Evolutionary conservation across 2,113 vertebrate genomes (phyloP).

Genomic region (Otis tarda): DNA sequence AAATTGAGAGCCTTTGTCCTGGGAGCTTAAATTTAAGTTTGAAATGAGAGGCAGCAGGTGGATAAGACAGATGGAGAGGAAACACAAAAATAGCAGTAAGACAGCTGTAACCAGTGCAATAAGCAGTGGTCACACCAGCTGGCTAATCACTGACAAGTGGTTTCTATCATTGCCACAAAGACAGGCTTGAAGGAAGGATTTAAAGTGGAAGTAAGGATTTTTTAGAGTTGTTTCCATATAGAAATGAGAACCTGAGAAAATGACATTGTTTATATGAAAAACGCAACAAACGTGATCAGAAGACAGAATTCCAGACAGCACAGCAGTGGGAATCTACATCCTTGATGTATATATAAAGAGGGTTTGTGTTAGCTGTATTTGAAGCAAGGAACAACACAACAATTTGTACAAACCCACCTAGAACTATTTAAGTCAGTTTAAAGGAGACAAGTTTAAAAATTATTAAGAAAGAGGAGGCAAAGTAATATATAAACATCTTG

Average conservation of each 20-base stretch:
- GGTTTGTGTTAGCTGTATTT: background rate
- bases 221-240: background rate
- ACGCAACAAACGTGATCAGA: background rate
- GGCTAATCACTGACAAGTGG: conserved; percentile 50
- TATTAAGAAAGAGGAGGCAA: background rate
- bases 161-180: background rate
- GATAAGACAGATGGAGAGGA: conserved; percentile 61
- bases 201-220: conserved; percentile 23
- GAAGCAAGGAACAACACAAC: background rate
- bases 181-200: conserved; percentile 8
- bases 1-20: conserved; percentile 38
- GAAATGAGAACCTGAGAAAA: background rate
- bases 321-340: background rate
- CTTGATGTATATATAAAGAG: background rate
- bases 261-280: background rate
- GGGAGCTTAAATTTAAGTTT: conserved; percentile 47
- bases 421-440: background rate
- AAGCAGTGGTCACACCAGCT: conserved; percentile 61
- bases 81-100: conserved; percentile 55
- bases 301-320: background rate
- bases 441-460: background rate
- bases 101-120: conserved; percentile 48
- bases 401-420: background rate
- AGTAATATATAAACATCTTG: background rate
- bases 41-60: conserved; percentile 58